These are phyloP conservation scores for Regulus satrapa DNA, from an alignment of 2,113 vertebrate genomes.

Conservation along the genomic window DNA sequence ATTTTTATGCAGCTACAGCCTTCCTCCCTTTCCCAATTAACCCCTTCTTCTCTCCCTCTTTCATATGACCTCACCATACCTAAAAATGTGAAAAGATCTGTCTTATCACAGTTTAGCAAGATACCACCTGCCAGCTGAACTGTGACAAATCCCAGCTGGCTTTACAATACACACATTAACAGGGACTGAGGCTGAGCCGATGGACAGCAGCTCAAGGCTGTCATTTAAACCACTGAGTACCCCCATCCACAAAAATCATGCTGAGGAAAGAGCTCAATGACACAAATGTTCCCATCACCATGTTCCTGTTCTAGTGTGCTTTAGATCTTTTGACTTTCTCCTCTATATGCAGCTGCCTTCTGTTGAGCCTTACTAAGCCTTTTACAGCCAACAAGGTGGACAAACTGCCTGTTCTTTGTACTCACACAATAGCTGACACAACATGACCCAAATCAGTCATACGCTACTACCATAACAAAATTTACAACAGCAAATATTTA, in stretches of 20 bases:
- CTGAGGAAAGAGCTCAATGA: background rate
- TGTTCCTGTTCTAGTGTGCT: background rate
- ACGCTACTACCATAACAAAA: background rate
- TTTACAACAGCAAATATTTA: background rate
- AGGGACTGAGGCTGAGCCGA: background rate
- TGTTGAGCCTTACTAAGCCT: background rate
- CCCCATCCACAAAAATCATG: background rate
- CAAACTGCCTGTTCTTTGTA: background rate
- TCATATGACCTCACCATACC: background rate
- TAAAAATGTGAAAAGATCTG: conserved; percentile 12
- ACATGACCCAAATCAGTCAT: background rate
- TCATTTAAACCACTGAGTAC: background rate
- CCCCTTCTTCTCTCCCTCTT: background rate
- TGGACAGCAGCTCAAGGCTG: background rate
- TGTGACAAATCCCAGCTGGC: conserved; percentile 42
- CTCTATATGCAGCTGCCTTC: background rate
- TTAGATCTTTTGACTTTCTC: background rate
- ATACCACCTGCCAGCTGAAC: conserved; percentile 29
- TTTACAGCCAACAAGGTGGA: background rate
- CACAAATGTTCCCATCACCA: background rate
- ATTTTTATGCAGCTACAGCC: background rate
- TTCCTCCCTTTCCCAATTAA: background rate
- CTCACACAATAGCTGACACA: background rate
- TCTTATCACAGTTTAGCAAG: conserved; percentile 15
- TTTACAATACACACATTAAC: background rate